phyloP scores from a whole-genome alignment of 2,888 invertebrate genomes.

The Metopia argyrocephala region DNA sequence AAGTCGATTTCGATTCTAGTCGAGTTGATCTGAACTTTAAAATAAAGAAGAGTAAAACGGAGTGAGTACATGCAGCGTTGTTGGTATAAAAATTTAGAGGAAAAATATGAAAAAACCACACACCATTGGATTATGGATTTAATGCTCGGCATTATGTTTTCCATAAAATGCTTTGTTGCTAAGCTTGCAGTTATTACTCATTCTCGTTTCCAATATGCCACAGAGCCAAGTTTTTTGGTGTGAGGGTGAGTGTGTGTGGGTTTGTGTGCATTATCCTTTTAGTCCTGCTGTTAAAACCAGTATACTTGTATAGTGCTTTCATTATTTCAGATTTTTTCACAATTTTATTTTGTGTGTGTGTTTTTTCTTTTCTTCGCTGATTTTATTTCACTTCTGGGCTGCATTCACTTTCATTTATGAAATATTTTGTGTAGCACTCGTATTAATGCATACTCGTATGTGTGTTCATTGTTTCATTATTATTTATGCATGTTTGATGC shows the following conservation, averaged over 20 bases:
- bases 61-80: background rate
- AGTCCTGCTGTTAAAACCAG: slow-evolving; percentile 44
- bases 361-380: slow-evolving; percentile 81
- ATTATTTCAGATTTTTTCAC: too few relatives aligned
- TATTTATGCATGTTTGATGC: slow-evolving; percentile 48
- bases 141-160: slow-evolving; percentile 49
- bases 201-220: slow-evolving; percentile 1
- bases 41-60: background rate
- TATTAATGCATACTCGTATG: slow-evolving; percentile 8
- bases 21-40: background rate
- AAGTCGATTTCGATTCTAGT: background rate
- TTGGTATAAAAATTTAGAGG: slow-evolving; percentile 22
- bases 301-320: slow-evolving; percentile 76
- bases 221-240: background rate
- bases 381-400: slow-evolving; percentile 79
- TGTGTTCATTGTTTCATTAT: slow-evolving; percentile 44
- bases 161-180: slow-evolving; percentile 57
- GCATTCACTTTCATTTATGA: slow-evolving; percentile 77
- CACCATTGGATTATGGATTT: slow-evolving; percentile 64
- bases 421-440: background rate
- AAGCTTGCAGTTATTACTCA: slow-evolving; percentile 64
- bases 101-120: slow-evolving; percentile 47
- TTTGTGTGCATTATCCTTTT: slow-evolving; percentile 47
- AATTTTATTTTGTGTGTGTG: slow-evolving; percentile 78
- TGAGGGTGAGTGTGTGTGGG: slow-evolving; percentile 8